Base-by-base conservation (phyloP, 2,797 vertebrate species). In the Myotis pilosus region DNA sequence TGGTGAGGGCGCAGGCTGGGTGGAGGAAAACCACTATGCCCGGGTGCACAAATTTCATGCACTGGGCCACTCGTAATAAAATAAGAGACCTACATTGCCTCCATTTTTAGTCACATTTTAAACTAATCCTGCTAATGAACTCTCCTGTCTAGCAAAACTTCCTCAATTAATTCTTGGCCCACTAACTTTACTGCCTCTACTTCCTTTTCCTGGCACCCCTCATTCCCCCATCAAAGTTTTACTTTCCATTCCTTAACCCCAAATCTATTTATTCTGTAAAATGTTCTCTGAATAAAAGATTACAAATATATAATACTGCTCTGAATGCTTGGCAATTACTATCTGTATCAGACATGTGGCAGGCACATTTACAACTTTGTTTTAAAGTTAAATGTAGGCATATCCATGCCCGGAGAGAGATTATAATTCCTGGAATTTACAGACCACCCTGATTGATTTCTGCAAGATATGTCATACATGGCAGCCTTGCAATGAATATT, bases 301-400 rank as follows among this genome's bases (percentile, higher is more conserved):
- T 12, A 3, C 11, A n/a, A 4, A 3, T 9, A 23, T 2, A 30
- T 7, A 47, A 8, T 22, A 62, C 62, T 33, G 0, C 11, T 17
- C 64, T 23, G 33, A 62, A 17, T 44, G 10, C 62, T 71, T 44
- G n/a, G 22, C 28, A 11, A 2, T 49, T 5, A 47, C 60, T 20
- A 20, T 25, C 66, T 7, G 41, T 28, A 36, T 33, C 20, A 13
- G 36, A 53, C 62, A 12, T 3, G 17, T 8, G 60, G 57, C 33
- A 5, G 4, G 17, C 74, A 66, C 76, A 51, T 85, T 74, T 78
- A 84, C 23, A 76, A 10, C 60, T 80, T 60, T 74, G 53, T 84
- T 94, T 89, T 89, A 76, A 80, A 89, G 57, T 53, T 69, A 20
- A 38, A 55, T 0, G 25, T 13, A 57, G 20, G 38, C n/a, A 16